phyloP scores from a whole-genome alignment of 2,888 invertebrate species.

The Crepidodera aurea region DNA sequence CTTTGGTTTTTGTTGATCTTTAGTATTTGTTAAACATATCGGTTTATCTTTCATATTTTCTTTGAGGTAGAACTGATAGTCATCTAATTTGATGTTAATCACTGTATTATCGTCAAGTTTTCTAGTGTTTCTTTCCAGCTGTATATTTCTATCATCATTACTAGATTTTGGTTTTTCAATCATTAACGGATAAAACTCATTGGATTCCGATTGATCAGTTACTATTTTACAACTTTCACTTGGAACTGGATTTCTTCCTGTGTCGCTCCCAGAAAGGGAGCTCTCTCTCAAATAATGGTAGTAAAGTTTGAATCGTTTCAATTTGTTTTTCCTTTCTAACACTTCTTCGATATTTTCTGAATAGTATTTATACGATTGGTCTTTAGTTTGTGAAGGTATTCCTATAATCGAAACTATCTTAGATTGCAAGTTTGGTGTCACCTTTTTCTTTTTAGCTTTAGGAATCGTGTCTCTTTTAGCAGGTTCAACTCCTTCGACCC shows the following conservation, averaged over 20 bases:
- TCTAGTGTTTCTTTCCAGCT: no score
- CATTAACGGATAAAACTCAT: background rate
- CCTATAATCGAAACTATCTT: constrained; percentile 44
- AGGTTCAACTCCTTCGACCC: constrained; percentile 43
- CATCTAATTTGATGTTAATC: constrained; percentile 7
- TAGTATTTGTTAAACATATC: background rate
- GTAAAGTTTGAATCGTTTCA: constrained; percentile 43
- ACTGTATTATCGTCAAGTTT: background rate
- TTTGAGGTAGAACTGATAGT: constrained; percentile 1
- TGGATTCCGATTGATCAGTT: constrained; percentile 35
- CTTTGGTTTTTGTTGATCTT: background rate
- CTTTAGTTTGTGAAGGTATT: constrained; percentile 38
- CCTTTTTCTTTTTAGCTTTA: constrained; percentile 17
- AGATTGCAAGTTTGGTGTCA: constrained; percentile 36
- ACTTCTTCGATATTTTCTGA: constrained; percentile 30
- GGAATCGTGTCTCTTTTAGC: constrained; percentile 28
- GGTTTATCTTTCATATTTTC: background rate
- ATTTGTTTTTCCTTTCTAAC: constrained; percentile 39
- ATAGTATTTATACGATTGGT: constrained; percentile 12
- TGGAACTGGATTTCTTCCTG: constrained; percentile 37
- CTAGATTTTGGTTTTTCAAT: background rate
- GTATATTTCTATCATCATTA: constrained; percentile 7
- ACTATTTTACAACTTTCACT: constrained; percentile 41
- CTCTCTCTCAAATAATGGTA: constrained; percentile 42
- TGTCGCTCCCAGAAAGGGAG: constrained; percentile 22